phyloP scores from a whole-genome alignment of 1,140 invertebrate genomes.

The Lordiphosa mommai region DNA sequence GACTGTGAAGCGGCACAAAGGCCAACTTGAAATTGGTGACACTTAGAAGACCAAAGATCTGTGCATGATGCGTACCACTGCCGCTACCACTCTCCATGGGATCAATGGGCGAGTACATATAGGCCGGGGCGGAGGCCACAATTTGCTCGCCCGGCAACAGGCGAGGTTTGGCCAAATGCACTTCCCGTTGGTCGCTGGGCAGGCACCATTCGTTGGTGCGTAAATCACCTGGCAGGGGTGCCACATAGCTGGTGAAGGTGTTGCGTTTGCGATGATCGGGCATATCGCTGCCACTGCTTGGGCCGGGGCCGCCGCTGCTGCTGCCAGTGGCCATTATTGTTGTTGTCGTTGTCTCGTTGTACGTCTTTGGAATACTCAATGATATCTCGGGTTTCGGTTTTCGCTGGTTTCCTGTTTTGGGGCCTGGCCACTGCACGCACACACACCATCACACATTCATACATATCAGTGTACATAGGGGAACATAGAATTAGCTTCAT shows the following conservation, averaged over 20 bases:
- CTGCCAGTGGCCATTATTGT: slow-evolving; percentile 57
- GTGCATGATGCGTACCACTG: slow-evolving; percentile 24
- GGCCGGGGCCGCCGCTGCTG: slow-evolving; percentile 8
- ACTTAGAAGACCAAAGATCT: slow-evolving; percentile 66
- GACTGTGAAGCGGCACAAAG: slow-evolving; percentile 62
- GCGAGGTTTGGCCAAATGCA: slow-evolving; percentile 62
- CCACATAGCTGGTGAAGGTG: slow-evolving; percentile 77
- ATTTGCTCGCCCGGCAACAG: slow-evolving; percentile 61
- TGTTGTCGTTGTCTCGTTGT: slow-evolving; percentile 8
- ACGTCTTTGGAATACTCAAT: slow-evolving; percentile 68
- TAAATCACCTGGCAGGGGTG: slow-evolving; percentile 58
- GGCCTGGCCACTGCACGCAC: slow-evolving; percentile 11
- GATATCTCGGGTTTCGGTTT: slow-evolving; percentile 54
- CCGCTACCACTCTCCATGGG: slow-evolving; percentile 39
- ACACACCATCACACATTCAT: slow-evolving; percentile 2
- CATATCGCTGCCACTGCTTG: slow-evolving; percentile 34
- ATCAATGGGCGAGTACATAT: slow-evolving; percentile 67
- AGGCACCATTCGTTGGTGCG: slow-evolving; percentile 69
- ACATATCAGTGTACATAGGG: too few relatives aligned
- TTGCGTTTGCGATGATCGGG: slow-evolving; percentile 70
- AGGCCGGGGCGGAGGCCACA: slow-evolving; percentile 69
- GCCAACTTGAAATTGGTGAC: slow-evolving; percentile 78
- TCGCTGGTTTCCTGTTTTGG: slow-evolving; percentile 20
- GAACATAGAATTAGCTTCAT: too few relatives aligned
- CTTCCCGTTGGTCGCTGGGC: slow-evolving; percentile 67